Evolutionary conservation across 2,888 invertebrate genomes (phyloP).

Genomic region (Ferdinandea cuprea): DNA sequence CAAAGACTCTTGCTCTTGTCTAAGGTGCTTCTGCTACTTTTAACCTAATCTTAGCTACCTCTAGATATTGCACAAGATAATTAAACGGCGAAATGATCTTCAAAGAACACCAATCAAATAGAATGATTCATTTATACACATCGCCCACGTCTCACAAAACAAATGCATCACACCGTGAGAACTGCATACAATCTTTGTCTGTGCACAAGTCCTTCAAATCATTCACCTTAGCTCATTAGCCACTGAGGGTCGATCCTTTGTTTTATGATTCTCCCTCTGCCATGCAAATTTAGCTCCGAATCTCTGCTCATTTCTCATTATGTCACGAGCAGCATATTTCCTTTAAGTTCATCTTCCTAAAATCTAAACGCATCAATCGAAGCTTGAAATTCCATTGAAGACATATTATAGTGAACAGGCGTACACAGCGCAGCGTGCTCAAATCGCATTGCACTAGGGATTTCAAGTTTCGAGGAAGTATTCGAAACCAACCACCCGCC

Average conservation of each 20-base stretch:
- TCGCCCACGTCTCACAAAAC: too few species aligned
- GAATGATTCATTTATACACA: too few species aligned
- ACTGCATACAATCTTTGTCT: background rate
- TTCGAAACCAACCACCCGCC: slow-evolving; percentile 25
- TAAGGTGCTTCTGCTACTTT: too few species aligned
- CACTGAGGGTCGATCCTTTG: slow-evolving; percentile 2
- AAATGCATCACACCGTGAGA: background rate
- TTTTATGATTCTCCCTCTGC: slow-evolving; percentile 8
- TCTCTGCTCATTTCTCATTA: slow-evolving; percentile 52
- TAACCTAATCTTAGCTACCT: too few species aligned
- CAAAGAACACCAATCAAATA: too few species aligned
- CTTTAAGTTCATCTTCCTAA: slow-evolving; percentile 35
- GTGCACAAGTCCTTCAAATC: background rate
- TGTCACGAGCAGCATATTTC: slow-evolving; percentile 41
- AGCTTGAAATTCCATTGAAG: slow-evolving; percentile 51
- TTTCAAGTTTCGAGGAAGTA: slow-evolving; percentile 22
- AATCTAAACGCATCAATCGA: slow-evolving; percentile 50
- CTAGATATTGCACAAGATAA: too few species aligned
- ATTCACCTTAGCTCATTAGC: slow-evolving; percentile 8
- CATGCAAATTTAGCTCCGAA: slow-evolving; percentile 14
- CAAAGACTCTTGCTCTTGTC: too few species aligned
- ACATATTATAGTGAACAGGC: background rate
- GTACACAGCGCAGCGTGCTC: slow-evolving; percentile 4
- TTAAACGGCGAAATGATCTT: too few species aligned
- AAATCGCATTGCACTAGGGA: slow-evolving; percentile 27